Evolutionary conservation across 2,113 vertebrate species (phyloP), one percentile per base, ranked within the genome.

Genomic region (Planiliza haematocheilus): DNA sequence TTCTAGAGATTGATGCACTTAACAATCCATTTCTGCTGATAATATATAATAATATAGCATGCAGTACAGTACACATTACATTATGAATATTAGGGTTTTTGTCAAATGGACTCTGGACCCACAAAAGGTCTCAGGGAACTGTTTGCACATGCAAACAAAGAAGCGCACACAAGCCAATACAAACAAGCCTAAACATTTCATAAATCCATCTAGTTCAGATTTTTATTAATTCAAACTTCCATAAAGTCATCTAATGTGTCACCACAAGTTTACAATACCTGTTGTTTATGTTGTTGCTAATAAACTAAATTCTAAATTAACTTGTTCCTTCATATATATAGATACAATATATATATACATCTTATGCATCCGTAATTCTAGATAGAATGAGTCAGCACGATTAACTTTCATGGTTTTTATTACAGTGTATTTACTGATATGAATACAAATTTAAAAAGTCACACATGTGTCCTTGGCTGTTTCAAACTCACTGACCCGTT

Each of bases 31-130:
- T 30, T 30, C 24, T 30, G 24, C 24, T 30, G n/a, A 30, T 30
- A 30, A 5, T 3, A 30, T 5, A 3, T 30, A 30, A 30, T 30
- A 30, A 5, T 30, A 30, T 30, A 45, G 30, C 20, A 13, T 24
- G 1, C 1, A 7, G 20, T 38, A 18, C 20, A 11, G 20, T 9
- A 7, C 20, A 3, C 6, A 41, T 80, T 36, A 14, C 4, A 43
- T 84, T 68, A 49, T 7, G 11, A 10, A 39, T 0, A 20, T 45
- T 46, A 24, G 10, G 17, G 7, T 24, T 7, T 1, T 63, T 70
- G 56, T 41, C 6, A 48, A 63, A 45, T 34, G 65, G 20, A 84
- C 77, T 74, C 49, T 73, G 58, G 36, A 65, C 21, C 5, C 11
- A 30, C 11, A 43, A 8, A 38, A 18, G 58, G 10, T 48, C 42